Evolutionary conservation across 1,140 invertebrate genomes (phyloP).

Genomic region (Potamilus streckersoni): DNA sequence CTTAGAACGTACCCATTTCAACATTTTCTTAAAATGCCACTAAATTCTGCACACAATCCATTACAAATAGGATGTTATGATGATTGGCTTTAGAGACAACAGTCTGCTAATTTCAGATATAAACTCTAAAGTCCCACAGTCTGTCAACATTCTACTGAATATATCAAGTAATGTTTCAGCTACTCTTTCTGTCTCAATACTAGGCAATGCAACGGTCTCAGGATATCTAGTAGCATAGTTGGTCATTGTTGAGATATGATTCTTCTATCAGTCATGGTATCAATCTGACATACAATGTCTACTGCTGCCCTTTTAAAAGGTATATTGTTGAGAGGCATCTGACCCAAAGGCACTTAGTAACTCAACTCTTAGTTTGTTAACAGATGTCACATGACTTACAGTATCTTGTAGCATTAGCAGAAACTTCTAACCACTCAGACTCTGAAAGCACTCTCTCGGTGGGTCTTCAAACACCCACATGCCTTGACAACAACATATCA

Average conservation of each 20-base stretch:
- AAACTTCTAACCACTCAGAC: slow-evolving; percentile 24
- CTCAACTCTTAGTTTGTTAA: slow-evolving; percentile 23
- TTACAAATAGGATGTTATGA: slow-evolving; percentile 36
- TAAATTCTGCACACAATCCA: slow-evolving; percentile 46
- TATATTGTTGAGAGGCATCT: slow-evolving; percentile 25
- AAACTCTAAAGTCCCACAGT: slow-evolving; percentile 11
- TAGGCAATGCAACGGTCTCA: slow-evolving; percentile 21
- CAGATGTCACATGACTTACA: slow-evolving; percentile 32
- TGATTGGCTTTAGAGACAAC: slow-evolving; percentile 15
- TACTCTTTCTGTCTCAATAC: slow-evolving; percentile 23
- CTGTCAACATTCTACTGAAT: slow-evolving; percentile 48
- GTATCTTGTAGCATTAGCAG: slow-evolving; percentile 11
- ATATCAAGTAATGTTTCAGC: slow-evolving; percentile 35
- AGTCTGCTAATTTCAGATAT: slow-evolving; percentile 14
- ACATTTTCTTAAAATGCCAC: slow-evolving; percentile 39
- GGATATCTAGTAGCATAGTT: slow-evolving; percentile 31
- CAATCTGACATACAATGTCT: slow-evolving; percentile 9
- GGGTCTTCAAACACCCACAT: slow-evolving; percentile 1
- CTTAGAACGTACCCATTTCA: slow-evolving; percentile 16
- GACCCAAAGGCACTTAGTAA: slow-evolving; percentile 18
- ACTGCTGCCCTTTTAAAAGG: slow-evolving; percentile 27
- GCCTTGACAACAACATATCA: slow-evolving; percentile 1
- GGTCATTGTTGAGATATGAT: slow-evolving; percentile 19
- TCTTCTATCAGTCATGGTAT: slow-evolving; percentile 2
- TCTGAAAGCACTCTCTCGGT: slow-evolving; percentile 2